A percentile compares a stretch with the other conserved stretches of the same genome.
These are phyloP conservation scores for Tillus elongatus DNA, from an alignment of 2,888 invertebrate species.

Conservation along the genomic window DNA sequence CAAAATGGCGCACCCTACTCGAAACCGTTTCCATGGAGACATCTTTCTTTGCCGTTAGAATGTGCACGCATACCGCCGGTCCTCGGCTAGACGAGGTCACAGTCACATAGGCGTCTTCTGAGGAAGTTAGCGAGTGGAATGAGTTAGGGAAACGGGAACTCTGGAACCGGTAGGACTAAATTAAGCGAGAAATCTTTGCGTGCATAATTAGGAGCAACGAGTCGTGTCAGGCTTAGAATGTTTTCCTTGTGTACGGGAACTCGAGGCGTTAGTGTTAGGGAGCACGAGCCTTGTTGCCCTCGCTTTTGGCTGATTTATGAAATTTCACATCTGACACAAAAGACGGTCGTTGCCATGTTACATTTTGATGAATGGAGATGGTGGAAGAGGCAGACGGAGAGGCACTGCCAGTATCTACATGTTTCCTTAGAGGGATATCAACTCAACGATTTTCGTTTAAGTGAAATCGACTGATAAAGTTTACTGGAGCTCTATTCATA, in stretches of 20 bases:
- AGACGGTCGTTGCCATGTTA: constrained; percentile 16
- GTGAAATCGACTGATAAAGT: too few relatives aligned
- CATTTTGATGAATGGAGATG: constrained; percentile 27
- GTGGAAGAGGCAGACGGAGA: too few relatives aligned
- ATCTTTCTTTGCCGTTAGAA: constrained; percentile 34
- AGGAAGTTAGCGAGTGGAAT: constrained; percentile 31
- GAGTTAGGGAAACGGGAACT: constrained; percentile 30
- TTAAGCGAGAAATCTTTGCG: constrained; percentile 44
- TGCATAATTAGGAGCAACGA: constrained; percentile 44
- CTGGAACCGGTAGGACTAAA: constrained; percentile 40
- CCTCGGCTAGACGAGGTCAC: constrained; percentile 20
- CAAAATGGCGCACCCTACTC: constrained; percentile 38
- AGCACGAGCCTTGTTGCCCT: constrained; percentile 29
- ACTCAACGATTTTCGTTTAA: too few relatives aligned
- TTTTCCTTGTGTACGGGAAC: constrained; percentile 11
- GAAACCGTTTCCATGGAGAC: constrained; percentile 40
- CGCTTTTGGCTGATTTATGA: constrained; percentile 40
- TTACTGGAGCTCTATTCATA: too few relatives aligned
- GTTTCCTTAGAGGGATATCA: too few relatives aligned
- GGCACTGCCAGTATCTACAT: too few relatives aligned
- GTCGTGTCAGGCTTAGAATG: constrained; percentile 37
- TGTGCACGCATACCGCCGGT: constrained; percentile 21
- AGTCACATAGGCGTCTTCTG: constrained; percentile 29
- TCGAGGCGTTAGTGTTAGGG: constrained; percentile 4
- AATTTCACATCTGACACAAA: constrained; percentile 27